Percentiles rank a stretch among this genome's conserved stretches.
Evolutionary conservation across 2,888 invertebrate genomes (phyloP).

Genomic region (Orthonevra nobilis): DNA sequence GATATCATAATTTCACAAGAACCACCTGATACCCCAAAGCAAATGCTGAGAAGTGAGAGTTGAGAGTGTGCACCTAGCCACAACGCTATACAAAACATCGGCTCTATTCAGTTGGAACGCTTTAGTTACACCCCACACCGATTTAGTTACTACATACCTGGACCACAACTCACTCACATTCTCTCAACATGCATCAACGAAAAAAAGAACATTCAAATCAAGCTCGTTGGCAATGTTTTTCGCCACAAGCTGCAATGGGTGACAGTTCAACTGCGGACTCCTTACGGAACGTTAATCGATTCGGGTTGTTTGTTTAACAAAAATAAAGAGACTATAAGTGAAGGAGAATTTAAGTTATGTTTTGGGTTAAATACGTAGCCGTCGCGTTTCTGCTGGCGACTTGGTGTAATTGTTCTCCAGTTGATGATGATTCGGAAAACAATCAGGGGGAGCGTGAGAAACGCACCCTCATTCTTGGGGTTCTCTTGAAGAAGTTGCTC

Average conservation of each 20-base stretch:
- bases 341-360: constrained; percentile 29
- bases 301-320: constrained; percentile 20
- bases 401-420: constrained; percentile 13
- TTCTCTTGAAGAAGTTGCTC: constrained; percentile 49
- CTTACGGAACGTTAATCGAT: constrained; percentile 41
- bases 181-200: constrained; percentile 25
- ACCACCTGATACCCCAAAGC: constrained; percentile 30
- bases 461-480: constrained; percentile 51
- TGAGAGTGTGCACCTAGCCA: constrained; percentile 40
- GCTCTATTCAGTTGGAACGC: constrained; percentile 54
- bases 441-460: constrained; percentile 53
- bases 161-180: constrained; percentile 47
- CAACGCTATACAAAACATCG: constrained; percentile 11
- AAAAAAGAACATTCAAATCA: constrained; percentile 7
- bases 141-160: constrained; percentile 42
- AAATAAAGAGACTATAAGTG: constrained; percentile 22
- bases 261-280: constrained; percentile 64
- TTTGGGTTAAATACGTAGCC: constrained; percentile 25
- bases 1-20: constrained; percentile 50
- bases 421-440: constrained; percentile 5
- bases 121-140: constrained; percentile 61
- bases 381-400: constrained; percentile 20
- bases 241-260: constrained; percentile 39
- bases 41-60: constrained; percentile 65
- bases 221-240: constrained; percentile 49